A percentile compares a stretch with the other conserved stretches of the same genome.
phyloP scores from a whole-genome alignment of 2,113 vertebrate species.

The Scomber colias region DNA sequence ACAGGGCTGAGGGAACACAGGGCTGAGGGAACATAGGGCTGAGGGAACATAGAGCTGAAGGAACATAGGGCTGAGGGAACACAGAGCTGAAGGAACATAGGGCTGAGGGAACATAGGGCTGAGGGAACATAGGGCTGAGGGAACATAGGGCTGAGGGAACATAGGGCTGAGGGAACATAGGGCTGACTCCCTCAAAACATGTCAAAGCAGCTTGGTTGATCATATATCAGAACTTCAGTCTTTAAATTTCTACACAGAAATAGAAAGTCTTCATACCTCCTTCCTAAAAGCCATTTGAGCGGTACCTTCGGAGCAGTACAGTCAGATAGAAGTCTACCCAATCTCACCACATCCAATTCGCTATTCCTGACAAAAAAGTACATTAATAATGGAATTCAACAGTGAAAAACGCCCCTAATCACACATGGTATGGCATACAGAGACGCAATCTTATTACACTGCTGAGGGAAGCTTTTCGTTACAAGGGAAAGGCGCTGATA shows the following conservation, averaged over 20 bases:
- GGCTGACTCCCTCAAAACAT: too few relatives aligned
- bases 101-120: too few relatives aligned
- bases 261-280: neutral
- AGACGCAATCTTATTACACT: constrained; percentile 51
- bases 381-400: constrained; percentile 40
- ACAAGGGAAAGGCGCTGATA: constrained; percentile 34
- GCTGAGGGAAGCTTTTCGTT: constrained; percentile 40
- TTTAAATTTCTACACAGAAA: constrained; percentile 16
- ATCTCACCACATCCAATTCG: constrained; percentile 7
- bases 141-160: too few relatives aligned
- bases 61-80: too few relatives aligned
- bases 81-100: too few relatives aligned
- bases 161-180: too few relatives aligned
- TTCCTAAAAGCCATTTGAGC: constrained; percentile 14
- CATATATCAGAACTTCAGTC: neutral
- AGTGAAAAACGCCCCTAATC: constrained; percentile 37
- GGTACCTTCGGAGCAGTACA: neutral
- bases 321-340: neutral
- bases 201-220: neutral
- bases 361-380: constrained; percentile 2
- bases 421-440: constrained; percentile 16
- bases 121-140: too few relatives aligned
- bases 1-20: too few relatives aligned
- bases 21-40: too few relatives aligned
- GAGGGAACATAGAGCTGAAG: too few relatives aligned